Percentiles rank a stretch among this genome's conserved stretches.
Conservation (phyloP, 2,888 invertebrate genomes). For the Eumerus sabulonum region DNA sequence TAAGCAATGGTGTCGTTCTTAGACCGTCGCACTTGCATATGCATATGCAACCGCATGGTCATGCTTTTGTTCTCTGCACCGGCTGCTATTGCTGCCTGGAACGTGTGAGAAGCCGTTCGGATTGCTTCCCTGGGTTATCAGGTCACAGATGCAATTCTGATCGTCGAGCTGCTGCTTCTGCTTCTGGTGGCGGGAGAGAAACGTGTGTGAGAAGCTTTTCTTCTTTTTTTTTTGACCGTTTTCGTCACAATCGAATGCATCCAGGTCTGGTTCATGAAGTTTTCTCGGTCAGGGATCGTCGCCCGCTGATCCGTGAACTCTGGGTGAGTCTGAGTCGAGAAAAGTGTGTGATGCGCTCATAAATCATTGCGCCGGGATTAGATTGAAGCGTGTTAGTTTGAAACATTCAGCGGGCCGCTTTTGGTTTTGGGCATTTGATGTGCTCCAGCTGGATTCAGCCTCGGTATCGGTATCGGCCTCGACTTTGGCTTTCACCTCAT, state of each 20-base stretch:
- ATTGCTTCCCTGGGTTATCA: conserved; percentile 48
- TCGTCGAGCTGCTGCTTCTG: neutral
- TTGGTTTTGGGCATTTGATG: conserved; percentile 51
- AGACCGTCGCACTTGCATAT: conserved; percentile 25
- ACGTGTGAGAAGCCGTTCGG: conserved; percentile 41
- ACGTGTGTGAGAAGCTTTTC: conserved; percentile 43
- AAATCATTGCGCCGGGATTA: conserved; percentile 60
- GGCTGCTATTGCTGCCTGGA: too few relatives aligned
- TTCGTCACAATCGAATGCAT: conserved; percentile 49
- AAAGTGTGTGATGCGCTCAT: conserved; percentile 49
- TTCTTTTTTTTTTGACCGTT: conserved; percentile 58
- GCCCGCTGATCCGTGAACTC: conserved; percentile 10
- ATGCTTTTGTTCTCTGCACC: conserved; percentile 26
- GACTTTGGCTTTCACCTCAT: conserved; percentile 63
- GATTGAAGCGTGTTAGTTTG: conserved; percentile 44
- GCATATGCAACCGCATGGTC: conserved; percentile 39
- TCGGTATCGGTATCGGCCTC: too few relatives aligned
- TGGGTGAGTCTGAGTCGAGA: too few relatives aligned
- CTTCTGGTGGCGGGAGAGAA: neutral
- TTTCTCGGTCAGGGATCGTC: neutral
- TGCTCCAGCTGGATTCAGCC: conserved; percentile 35
- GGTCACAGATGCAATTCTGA: conserved; percentile 29
- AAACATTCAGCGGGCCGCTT: neutral
- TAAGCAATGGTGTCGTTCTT: conserved; percentile 60
- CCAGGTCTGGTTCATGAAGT: conserved; percentile 16